These are phyloP conservation scores for Pheosia tremula DNA, from an alignment of 2,888 invertebrate species.

Conservation along the genomic window DNA sequence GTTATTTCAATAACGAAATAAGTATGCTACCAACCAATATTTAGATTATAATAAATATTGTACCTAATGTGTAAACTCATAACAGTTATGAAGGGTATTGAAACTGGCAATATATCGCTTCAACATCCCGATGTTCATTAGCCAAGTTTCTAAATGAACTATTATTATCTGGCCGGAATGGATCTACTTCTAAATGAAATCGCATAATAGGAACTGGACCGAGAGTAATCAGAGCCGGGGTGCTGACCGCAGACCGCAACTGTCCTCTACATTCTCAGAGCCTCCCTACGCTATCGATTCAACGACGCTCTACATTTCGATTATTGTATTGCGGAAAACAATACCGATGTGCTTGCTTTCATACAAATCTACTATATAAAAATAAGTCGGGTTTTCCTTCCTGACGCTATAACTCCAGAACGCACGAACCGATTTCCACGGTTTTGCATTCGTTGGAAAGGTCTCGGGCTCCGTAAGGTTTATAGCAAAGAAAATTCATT, in stretches of 20 bases:
- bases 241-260: conserved; percentile 58
- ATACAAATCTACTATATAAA: too few species aligned
- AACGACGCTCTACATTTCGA: conserved; percentile 20
- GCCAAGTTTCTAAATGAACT: conserved; percentile 36
- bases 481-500: too few species aligned
- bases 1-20: too few species aligned
- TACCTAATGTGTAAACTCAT: too few species aligned
- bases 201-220: conserved; percentile 47
- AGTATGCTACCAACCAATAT: too few species aligned
- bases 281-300: conserved; percentile 44
- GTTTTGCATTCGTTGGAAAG: too few species aligned
- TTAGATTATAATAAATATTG: too few species aligned
- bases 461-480: too few species aligned
- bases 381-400: too few species aligned
- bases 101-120: neutral
- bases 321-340: neutral
- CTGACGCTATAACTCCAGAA: too few species aligned
- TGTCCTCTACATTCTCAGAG: conserved; percentile 39
- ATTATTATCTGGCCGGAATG: conserved; percentile 32
- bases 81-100: too few species aligned
- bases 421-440: too few species aligned
- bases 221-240: conserved; percentile 54
- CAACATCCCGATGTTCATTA: conserved; percentile 15
- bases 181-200: conserved; percentile 37
- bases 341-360: neutral